Base-by-base conservation (phyloP, 2,797 vertebrate genomes). In the Ptychadena robeensis region DNA sequence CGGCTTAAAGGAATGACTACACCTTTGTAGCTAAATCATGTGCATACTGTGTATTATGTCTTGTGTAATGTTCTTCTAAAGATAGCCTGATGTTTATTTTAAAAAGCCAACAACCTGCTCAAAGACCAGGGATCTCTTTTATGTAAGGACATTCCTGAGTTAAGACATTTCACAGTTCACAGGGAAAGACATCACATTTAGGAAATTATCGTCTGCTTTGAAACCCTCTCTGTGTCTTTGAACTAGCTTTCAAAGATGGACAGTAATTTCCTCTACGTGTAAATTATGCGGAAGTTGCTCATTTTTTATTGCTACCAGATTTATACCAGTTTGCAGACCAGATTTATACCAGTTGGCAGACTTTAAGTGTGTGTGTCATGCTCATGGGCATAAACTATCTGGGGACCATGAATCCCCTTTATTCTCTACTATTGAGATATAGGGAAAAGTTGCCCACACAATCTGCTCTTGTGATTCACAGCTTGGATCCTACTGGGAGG, bases 391-490 rank as follows among this genome's bases (percentile, higher is more conserved):
- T 34, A 78, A 66, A 70, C 79, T 80, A 71, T 80, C 72, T 85
- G 35, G 65, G 83, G 72, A 80, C 44, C 37, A 31, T 8, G 65
- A 65, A 64, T 66, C 57, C 34, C 78, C 57, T 34, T 77, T 72
- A 71, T 44, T 64, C 57, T 64, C 72, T 63, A 48, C n/a, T 48
- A 76, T 32, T 69, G 59, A 61, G 72, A 81, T 85, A 85, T 85
- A 73, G 78, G 83, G 40, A 76, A 71, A 70, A 65, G 57, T 75
- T 34, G 40, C 67, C 75, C n/a, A 30, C 57, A 57, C 83, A 85
- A 81, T 80, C 83, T 80, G 83, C 73, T 80, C 63, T 78, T 80
- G 66, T 80, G 78, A 65, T 80, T 85, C 72, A 85, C 83, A 85
- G 82, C 78, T 85, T 80, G 82, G 31, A 31, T 75, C 76, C 78